Evolutionary conservation across 2,113 vertebrate species (phyloP), one percentile per base, ranked within the genome.

Genomic region (Capreolus pygargus): DNA sequence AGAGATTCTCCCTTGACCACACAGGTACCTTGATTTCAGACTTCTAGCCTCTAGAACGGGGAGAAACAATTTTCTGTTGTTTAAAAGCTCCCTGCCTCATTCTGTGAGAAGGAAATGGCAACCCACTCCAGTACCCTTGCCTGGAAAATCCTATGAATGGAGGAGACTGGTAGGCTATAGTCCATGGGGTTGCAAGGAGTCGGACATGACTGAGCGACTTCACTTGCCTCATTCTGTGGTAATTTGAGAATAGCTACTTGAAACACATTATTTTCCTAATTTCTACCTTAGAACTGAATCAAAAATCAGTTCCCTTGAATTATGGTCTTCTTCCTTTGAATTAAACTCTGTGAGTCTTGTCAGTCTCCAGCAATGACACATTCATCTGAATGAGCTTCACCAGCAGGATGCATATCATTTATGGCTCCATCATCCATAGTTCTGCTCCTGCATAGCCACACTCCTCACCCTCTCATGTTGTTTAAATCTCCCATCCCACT

Each of bases 231-330:
- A 67, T 21, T 88, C 11, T 43, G 3, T 76, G 33, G n/a, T 25
- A 58, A 52, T 60, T 88, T 82, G 19, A 88, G 30, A 83, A 83
- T 14, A 60, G 15, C 5, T 21, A 16, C 14, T 2, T 54, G 15
- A 39, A 74, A 11, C 11, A 58, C 58, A 98, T 97, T 98, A 97
- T 98, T 97, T 98, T 99, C 92, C 98, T 52, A n/a, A 0, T 50
- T 92, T 19, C 5, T 3, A 76, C 45, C 55, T 76, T 88, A 33
- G 17, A 82, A 89, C 8, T 82, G 28, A 92, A 91, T 33, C 1
- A n/a, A 85, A 86, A 6, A 4, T 54, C 21, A 36, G 1, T 50
- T 60, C 9, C 19, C 50, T 79, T 23, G n/a, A 39, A 70, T 50
- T 85, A 78, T 2, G 9, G 0, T 21, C 16, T 95, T 61, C 28